Conservation (phyloP, 2,888 invertebrate genomes). For the Lutraria lutraria region DNA sequence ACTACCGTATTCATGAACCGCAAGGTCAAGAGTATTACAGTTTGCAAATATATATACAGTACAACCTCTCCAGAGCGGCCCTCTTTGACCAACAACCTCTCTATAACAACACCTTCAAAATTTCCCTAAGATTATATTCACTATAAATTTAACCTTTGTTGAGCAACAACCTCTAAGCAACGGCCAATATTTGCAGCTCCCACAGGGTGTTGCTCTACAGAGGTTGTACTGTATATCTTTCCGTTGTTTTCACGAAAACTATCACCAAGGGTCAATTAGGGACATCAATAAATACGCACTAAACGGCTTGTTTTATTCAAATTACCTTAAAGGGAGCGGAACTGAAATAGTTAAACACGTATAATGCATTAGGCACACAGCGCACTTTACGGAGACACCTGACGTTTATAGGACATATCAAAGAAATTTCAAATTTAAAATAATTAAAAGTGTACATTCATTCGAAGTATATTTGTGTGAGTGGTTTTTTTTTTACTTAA, state of each 20-base stretch:
- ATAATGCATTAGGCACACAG: constrained; percentile 7
- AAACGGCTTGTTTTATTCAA: background rate
- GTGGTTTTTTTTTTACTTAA: background rate
- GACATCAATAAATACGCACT: background rate
- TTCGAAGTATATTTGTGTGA: background rate
- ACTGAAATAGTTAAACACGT: constrained; percentile 4
- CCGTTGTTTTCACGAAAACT: background rate
- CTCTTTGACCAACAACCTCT: too few species aligned
- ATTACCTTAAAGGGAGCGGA: constrained; percentile 6
- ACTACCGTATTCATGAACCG: too few species aligned
- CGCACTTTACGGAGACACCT: background rate
- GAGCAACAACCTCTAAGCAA: too few species aligned
- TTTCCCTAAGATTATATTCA: too few species aligned
- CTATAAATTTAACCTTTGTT: too few species aligned
- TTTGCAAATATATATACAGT: too few species aligned
- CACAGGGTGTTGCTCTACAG: too few species aligned
- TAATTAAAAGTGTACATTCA: constrained; percentile 23
- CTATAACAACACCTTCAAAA: too few species aligned
- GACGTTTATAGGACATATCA: constrained; percentile 19
- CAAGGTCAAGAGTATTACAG: too few species aligned
- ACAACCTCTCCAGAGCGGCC: too few species aligned
- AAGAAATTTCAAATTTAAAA: constrained; percentile 20
- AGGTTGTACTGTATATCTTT: too few species aligned
- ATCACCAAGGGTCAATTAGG: background rate
- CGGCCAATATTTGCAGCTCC: too few species aligned